phyloP scores from a whole-genome alignment of 2,888 invertebrate genomes.

The Tipula confusa region DNA sequence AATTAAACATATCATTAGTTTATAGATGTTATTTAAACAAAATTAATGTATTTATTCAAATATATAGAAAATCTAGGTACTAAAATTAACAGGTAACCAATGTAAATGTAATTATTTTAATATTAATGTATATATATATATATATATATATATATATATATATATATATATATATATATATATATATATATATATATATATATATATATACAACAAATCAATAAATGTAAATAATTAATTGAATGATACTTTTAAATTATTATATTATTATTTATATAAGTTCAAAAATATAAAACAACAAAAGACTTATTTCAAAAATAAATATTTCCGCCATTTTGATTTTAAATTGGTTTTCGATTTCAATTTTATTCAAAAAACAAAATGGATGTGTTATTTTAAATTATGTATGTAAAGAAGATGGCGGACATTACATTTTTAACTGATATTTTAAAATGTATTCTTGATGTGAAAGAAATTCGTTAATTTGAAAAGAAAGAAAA shows the following conservation, averaged over 20 bases:
- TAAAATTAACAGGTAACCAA: background rate
- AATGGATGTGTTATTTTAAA: background rate
- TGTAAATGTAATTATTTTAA: background rate
- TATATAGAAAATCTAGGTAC: background rate
- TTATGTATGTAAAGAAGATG: no score
- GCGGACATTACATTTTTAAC: background rate
- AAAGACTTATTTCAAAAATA: constrained; percentile 3
- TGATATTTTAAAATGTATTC: background rate
- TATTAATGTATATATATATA: no score
- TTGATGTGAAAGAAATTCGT: background rate
- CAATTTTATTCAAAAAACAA: background rate
- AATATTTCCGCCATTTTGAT: background rate
- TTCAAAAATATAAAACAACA: background rate
- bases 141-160: no score
- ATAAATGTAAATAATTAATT: background rate
- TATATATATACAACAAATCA: no score
- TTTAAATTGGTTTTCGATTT: background rate
- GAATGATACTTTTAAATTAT: background rate
- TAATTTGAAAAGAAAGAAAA: background rate
- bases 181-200: no score
- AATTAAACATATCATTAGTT: constrained; percentile 8
- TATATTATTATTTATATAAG: background rate
- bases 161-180: no score
- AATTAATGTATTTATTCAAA: constrained; percentile 21
- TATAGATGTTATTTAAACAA: constrained; percentile 25